These are phyloP conservation scores for Alethe castanea DNA, from an alignment of 2,113 vertebrate genomes.

Conservation along the genomic window DNA sequence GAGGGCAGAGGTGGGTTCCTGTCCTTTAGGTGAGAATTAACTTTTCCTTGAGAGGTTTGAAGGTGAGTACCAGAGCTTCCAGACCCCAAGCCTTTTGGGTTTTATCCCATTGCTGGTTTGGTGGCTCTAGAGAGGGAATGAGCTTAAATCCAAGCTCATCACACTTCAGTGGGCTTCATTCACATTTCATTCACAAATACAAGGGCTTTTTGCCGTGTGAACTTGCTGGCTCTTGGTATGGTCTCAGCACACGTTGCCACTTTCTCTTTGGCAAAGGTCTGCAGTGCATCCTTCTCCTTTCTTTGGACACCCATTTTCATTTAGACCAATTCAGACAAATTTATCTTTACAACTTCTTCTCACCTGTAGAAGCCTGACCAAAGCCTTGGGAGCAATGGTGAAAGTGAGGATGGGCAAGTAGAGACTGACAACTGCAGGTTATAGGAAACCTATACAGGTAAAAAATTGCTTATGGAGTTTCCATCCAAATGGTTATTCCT, in stretches of 20 bases:
- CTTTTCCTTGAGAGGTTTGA: background rate
- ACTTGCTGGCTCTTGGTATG: background rate
- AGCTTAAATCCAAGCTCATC: background rate
- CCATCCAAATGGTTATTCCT: background rate
- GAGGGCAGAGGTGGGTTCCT: background rate
- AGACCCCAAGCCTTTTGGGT: background rate
- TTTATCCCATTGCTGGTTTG: background rate
- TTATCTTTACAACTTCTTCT: background rate
- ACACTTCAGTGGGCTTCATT: background rate
- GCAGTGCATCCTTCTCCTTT: background rate
- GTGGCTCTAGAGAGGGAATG: background rate
- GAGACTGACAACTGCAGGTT: background rate
- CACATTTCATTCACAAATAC: background rate
- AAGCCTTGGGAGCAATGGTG: rapidly evolving
- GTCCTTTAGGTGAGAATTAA: background rate
- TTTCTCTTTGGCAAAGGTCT: background rate
- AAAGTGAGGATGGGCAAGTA: background rate
- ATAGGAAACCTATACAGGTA: background rate
- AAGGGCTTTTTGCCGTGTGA: background rate
- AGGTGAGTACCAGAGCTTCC: background rate
- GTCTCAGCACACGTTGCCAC: background rate
- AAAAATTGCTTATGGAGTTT: background rate
- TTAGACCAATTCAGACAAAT: background rate
- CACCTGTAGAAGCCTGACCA: background rate
- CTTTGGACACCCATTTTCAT: background rate